A percentile compares a stretch with the other conserved stretches of the same genome.
Evolutionary conservation across 1,140 invertebrate genomes (phyloP).

Genomic region (Megathymus violae): DNA sequence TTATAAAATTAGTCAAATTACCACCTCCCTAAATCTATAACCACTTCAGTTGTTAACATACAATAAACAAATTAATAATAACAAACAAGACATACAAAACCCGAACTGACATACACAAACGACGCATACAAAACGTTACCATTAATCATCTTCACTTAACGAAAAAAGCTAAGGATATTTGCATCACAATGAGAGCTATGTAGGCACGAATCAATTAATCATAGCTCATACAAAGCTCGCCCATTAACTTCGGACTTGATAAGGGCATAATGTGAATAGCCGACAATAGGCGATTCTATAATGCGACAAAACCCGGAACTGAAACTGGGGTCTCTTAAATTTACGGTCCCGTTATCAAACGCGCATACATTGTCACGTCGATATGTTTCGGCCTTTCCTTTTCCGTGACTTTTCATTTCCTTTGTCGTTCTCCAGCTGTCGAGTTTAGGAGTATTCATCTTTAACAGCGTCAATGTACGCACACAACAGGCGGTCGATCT

Average conservation of each 20-base stretch:
- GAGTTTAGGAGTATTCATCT: background rate
- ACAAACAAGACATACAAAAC: conserved; percentile 15
- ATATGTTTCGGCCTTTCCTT: conserved; percentile 31
- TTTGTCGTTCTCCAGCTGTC: conserved; percentile 29
- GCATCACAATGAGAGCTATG: conserved; percentile 70
- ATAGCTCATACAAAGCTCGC: conserved; percentile 71
- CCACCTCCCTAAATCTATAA: too few relatives aligned
- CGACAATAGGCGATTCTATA: conserved; percentile 60
- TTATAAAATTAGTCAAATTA: too few relatives aligned
- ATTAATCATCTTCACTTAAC: conserved; percentile 68
- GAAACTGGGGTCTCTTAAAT: conserved; percentile 46
- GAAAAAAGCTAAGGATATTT: conserved; percentile 72
- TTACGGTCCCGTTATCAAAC: conserved; percentile 51
- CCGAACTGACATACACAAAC: conserved; percentile 23
- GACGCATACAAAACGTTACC: conserved; percentile 30
- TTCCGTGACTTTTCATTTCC: conserved; percentile 40
- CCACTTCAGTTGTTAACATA: background rate
- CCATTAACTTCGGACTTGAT: conserved; percentile 78
- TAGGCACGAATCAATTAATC: conserved; percentile 73
- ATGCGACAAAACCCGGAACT: conserved; percentile 57
- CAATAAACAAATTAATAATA: conserved; percentile 15
- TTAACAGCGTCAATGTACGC: too few relatives aligned
- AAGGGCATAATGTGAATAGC: conserved; percentile 71
- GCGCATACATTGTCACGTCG: conserved; percentile 51
- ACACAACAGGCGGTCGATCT: too few relatives aligned